Evolutionary conservation across 2,797 vertebrate genomes (phyloP), one percentile per base, ranked within the genome.

Genomic region (Gymnoscopelus braueri): DNA sequence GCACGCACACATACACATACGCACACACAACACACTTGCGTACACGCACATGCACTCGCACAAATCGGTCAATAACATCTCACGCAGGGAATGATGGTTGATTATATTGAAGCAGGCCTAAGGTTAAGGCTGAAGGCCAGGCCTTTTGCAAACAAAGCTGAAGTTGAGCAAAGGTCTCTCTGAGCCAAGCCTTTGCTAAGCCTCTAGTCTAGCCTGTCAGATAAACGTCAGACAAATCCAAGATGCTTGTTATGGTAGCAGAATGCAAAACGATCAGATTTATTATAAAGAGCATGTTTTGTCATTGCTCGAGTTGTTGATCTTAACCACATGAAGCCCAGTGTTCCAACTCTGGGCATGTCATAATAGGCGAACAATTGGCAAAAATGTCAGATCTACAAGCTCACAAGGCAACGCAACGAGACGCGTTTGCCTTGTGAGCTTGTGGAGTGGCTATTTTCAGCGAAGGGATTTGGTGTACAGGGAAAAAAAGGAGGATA

Each of bases 61-160:
- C 80, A 80, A 72, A 67, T 78, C 72, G 84, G 89, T 91, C 89
- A 91, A 88, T 92, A 88, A 86, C 63, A 76, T 74, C 77, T 84
- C 65, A 79, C 79, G 69, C 71, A 65, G 75, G 75, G 60, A 63
- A 75, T 77, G 71, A 77, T 73, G 74, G 91, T 87, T 78, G 89
- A 91, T 90, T 79, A 71, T 71, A 80, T 67, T 69, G 61, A 84
- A 77, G 75, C 5, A 0, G 71, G 76, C 71, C 71, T 63, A 60
- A 81, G 81, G 74, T 84, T 81, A 86, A 62, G 68, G 60, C 58
- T 5, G 10, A n/a, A 65, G 71, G 79, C 65, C 56, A 63, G 48
- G 63, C 52, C 64, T 68, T 76, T 76, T 53, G 52, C 56, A 76
- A 85, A 82, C 62, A 61, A 77, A 78, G 78, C 15, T 67, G 32